Evolutionary conservation across 2,797 vertebrate species (phyloP), one percentile per base, ranked within the genome.

Genomic region (Epinephelus coioides): DNA sequence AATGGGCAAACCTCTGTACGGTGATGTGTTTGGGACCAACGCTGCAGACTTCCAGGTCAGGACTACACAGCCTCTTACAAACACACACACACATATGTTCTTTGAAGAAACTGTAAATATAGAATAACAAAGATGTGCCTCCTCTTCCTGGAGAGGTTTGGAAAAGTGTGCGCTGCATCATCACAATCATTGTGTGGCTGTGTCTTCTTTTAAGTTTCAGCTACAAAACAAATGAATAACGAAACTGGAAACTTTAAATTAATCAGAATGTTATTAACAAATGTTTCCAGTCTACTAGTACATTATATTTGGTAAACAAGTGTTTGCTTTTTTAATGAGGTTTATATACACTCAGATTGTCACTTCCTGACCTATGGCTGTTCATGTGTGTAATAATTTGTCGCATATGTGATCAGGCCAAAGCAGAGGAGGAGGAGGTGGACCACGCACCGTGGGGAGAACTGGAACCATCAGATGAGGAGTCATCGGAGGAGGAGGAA

Each of bases 21-120:
- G 97, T 0, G 97, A 98, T 0, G 97, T 98, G 87, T 98, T 98
- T 5, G 97, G 97, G 51, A 98, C 97, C 88, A 98, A 98, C 6
- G 90, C 97, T 0, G 84, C 92, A 8, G 97, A 98, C 86, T 98
- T 98, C 93, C 97, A 97, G 96, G 97, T 98, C 1, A 53, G 73
- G 0, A 65, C 17, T 1, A 13, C 19, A 18, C 3, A 34, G 12
- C 11, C 0, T 13, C n/a, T 12, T 15, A 25, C 13, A 2, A 27
- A 18, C 19, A 40, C 25, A 70, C 17, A 21, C 57, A 60, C 4
- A 47, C 43, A 21, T n/a, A 51, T 47, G 11, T 9, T 43, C 43
- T 43, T 11, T 14, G 44, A 15, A 27, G 47, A 25, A 49, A 56
- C 40, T 69, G 19, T 25, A 60, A 19, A 27, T 50, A 1, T 23